Evolutionary conservation across 2,888 invertebrate species (phyloP).

Genomic region (Temnothorax unifasciatus): DNA sequence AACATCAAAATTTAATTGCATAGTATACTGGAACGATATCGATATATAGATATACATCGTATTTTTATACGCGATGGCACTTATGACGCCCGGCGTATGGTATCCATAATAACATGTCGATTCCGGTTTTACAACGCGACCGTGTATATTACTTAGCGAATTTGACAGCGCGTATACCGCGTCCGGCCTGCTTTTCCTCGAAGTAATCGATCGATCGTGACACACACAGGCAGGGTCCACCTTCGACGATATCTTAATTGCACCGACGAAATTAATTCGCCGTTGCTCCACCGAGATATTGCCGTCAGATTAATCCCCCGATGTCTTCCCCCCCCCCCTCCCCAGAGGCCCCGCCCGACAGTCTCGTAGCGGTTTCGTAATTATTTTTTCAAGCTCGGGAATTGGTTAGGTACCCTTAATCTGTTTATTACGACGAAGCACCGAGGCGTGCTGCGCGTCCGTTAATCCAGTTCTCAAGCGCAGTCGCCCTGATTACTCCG

Average conservation of each 20-base stretch:
- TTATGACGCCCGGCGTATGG: constrained; percentile 24
- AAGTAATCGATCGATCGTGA: constrained; percentile 68
- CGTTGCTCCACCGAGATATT: constrained; percentile 64
- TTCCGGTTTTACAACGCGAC: constrained; percentile 44
- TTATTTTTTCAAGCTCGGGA: constrained; percentile 68
- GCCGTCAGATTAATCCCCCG: constrained; percentile 71
- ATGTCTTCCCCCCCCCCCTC: constrained; percentile 42
- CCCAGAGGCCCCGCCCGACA: not conserved
- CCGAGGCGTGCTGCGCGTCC: constrained; percentile 39
- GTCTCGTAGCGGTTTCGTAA: constrained; percentile 65
- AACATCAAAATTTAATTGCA: constrained; percentile 22
- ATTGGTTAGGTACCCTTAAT: constrained; percentile 60
- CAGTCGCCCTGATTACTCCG: constrained; percentile 35
- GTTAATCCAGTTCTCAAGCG: constrained; percentile 50
- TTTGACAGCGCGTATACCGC: constrained; percentile 42
- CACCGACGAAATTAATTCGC: constrained; percentile 74
- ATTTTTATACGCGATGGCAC: constrained; percentile 16
- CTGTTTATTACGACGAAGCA: constrained; percentile 49
- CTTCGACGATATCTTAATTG: constrained; percentile 74
- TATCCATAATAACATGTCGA: constrained; percentile 45
- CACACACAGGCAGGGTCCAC: constrained; percentile 36
- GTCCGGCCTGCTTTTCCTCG: constrained; percentile 59
- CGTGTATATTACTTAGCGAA: constrained; percentile 46
- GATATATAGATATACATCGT: not conserved
- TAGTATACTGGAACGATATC: not conserved